Evolutionary conservation across 2,113 vertebrate species (phyloP).

Genomic region (Fregetta grallaria): DNA sequence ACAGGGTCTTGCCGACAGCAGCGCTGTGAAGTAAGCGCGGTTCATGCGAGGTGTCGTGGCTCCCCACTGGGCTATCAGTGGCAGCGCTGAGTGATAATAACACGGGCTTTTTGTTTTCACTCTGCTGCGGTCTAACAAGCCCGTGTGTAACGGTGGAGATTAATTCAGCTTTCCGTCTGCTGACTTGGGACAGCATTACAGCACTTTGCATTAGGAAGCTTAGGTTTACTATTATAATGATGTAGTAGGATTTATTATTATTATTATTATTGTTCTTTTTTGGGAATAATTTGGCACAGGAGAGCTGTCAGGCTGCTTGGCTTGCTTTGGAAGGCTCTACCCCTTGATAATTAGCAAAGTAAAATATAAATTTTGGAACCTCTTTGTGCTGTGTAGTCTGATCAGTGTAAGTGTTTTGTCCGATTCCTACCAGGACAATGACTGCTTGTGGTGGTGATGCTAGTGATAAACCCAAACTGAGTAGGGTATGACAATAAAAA

Average conservation of each 20-base stretch:
- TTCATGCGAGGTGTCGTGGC: slow-evolving; percentile 1
- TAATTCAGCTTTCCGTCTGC: slow-evolving; percentile 10
- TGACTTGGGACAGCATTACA: slow-evolving; percentile 19
- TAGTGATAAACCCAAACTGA: background rate
- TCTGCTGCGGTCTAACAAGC: background rate
- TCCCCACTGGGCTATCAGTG: slow-evolving; percentile 13
- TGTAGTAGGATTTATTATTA: background rate
- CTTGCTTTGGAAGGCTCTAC: background rate
- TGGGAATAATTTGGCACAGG: background rate
- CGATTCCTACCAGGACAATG: background rate
- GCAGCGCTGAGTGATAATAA: slow-evolving; percentile 1
- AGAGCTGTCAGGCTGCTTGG: background rate
- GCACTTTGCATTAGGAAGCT: background rate
- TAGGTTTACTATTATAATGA: background rate
- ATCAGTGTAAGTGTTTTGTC: background rate
- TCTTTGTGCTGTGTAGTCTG: background rate
- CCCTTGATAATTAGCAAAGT: background rate
- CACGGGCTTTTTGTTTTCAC: slow-evolving; percentile 11
- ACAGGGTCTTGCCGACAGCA: slow-evolving; percentile 30
- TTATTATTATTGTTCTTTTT: background rate
- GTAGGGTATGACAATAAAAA: background rate
- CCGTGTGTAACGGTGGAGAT: background rate
- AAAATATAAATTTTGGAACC: background rate
- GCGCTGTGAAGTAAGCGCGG: background rate
- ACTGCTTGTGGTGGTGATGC: background rate